Evolutionary conservation across 2,888 invertebrate genomes (phyloP), one percentile per base, ranked within the genome.

Genomic region (Dastarcus helophoroides): DNA sequence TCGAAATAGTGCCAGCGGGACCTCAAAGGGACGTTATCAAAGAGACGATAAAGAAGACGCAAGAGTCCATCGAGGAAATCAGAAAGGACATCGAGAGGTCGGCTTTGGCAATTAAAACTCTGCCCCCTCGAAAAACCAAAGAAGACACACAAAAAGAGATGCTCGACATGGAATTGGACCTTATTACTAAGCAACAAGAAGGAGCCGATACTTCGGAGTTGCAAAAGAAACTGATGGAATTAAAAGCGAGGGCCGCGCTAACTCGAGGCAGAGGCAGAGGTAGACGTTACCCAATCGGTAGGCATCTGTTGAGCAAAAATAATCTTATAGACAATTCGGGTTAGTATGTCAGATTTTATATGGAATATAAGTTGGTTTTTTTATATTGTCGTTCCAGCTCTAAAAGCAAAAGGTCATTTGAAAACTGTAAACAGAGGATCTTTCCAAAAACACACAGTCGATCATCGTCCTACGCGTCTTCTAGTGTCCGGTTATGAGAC

Each of bases 61-160:
- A 89, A 46, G 79, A 79, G 38, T 81, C 79, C 7, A 88, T 91
- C 26, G 88, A 89, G 52, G 76, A 71, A 26, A 65, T 84, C 2
- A 70, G 78, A 31, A 78, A 76, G 38, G 81, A 82, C 41, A 59
- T 76, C 3, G 46, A 50, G 29, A 39, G 44, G n/a, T 44, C 50
- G 6, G 43, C 50, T 7, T 31, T 51, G 4, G 38, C 41, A 3
- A 40, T 42, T 9, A 53, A 48, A 37, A 50, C 43, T 8, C 36
- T 13, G 10, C n/a, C 8, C 4, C 31, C 31, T 2, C 64, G 65
- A 14, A 81, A 79, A 50, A 77, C 78, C 2, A 73, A 79, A 41
- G 83, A 84, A 50, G 84, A 85, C 49, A 77, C 84, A 1, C 84
- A 89, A 55, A 85, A 84, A 50, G 90, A 91, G 51, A 76, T 93